phyloP scores from a whole-genome alignment of 2,797 vertebrate species.

The Syngnathus rostellatus region DNA sequence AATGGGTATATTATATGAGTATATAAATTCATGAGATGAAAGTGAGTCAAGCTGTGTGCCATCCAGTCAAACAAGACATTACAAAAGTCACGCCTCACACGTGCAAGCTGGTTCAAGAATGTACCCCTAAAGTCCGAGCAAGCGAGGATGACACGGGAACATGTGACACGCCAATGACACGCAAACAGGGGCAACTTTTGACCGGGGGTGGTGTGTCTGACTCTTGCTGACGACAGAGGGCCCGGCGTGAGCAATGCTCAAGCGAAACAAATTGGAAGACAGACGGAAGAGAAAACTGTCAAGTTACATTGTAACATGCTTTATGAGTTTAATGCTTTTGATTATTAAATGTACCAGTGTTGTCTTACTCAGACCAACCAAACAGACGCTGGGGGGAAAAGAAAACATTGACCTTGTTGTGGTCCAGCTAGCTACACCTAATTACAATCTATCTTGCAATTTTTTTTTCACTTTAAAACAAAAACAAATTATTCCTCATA shows the following conservation, averaged over 20 bases:
- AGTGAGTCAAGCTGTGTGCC: neutral
- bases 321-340: too few relatives aligned
- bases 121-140: neutral
- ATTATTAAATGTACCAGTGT: too few relatives aligned
- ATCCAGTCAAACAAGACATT: neutral
- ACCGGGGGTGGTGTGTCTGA: neutral
- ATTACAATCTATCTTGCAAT: too few relatives aligned
- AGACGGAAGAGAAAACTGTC: slow-evolving; percentile 22
- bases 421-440: too few relatives aligned
- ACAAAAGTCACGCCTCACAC: neutral
- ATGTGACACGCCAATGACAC: slow-evolving; percentile 13
- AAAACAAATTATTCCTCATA: too few relatives aligned
- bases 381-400: too few relatives aligned
- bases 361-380: too few relatives aligned
- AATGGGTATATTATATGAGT: neutral
- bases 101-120: neutral
- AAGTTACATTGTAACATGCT: neutral
- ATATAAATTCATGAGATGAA: neutral
- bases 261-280: slow-evolving; percentile 17
- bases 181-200: slow-evolving; percentile 11
- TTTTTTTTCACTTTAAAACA: too few relatives aligned
- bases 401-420: too few relatives aligned
- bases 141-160: neutral
- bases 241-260: slow-evolving; percentile 16
- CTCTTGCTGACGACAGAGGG: slow-evolving; percentile 4